Evolutionary conservation across 2,797 vertebrate species (phyloP), one percentile per base, ranked within the genome.

Genomic region (Netta rufina): DNA sequence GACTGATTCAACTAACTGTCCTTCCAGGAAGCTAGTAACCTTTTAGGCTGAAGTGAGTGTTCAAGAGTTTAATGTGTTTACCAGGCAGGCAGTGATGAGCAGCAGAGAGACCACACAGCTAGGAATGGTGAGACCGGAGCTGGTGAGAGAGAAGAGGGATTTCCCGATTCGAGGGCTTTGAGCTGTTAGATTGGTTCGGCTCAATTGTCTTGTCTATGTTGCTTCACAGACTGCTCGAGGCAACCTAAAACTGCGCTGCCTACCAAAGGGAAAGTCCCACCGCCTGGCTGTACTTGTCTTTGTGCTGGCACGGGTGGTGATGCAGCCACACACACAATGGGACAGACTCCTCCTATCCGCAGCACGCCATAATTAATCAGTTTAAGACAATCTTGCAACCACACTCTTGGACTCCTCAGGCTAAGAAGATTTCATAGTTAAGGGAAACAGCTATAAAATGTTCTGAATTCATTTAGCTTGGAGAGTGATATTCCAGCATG

Each of bases 61-160:
- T 58, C 38, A 20, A 17, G 15, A 9, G 0, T 51, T 69, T 56
- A 72, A 20, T 6, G 62, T 51, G 8, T 77, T 73, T 85, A 28
- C 16, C 8, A 72, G 61, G 16, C 45, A 70, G n/a, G 45, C n/a
- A 61, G 47, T 3, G 45, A 57, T 78, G 79, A 89, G 41, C n/a
- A 87, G 32, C 53, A 58, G 11, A 27, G 14, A 81, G 38, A 79
- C 28, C 45, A 30, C 6, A 8, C 27, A 15, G 54, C 47, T 39
- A 5, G 74, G 58, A 84, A 51, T 3, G 4, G 1, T 0, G 14
- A 22, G 3, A 43, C 38, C 0, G 0, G 65, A 80, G 33, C 33
- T 60, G 41, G 6, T 25, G 15, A 41, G 49, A 49, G 20, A 58
- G 56, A 70, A 61, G 28, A 38, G 32, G 36, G 7, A 8, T 39